Conservation (phyloP, 2,113 vertebrate species). For the Cinclus cinclus region DNA sequence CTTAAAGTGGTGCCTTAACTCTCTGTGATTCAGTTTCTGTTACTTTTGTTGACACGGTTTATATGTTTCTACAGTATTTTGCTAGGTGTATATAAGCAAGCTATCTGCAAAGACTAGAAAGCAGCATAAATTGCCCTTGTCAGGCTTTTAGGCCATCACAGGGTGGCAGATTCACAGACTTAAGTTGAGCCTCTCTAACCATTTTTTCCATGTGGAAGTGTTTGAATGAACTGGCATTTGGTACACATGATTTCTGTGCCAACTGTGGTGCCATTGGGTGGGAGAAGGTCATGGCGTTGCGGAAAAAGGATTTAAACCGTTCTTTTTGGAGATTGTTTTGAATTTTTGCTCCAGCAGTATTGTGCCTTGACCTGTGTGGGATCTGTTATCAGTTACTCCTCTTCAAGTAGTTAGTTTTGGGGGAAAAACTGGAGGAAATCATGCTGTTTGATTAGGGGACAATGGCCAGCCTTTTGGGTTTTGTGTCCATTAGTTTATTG, state of each 20-base stretch:
- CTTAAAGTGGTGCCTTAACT: not conserved
- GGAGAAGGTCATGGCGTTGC: not conserved
- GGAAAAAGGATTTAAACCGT: not conserved
- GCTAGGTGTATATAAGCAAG: not conserved
- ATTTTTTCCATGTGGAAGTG: not conserved
- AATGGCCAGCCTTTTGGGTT: not conserved
- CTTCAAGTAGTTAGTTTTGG: not conserved
- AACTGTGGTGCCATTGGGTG: fast-evolving
- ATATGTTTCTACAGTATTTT: not conserved
- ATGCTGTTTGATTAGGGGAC: not conserved
- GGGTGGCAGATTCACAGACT: not conserved
- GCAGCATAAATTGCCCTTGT: not conserved
- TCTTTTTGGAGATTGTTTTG: not conserved
- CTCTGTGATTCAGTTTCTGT: not conserved
- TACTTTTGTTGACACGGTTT: not conserved
- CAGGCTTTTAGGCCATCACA: not conserved
- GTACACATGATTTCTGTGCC: not conserved
- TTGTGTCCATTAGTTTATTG: not conserved
- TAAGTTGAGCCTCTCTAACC: not conserved
- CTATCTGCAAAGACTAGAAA: not conserved
- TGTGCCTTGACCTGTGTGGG: not conserved
- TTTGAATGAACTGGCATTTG: not conserved
- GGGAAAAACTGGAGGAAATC: not conserved
- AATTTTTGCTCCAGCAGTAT: not conserved
- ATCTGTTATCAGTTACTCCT: not conserved